These are phyloP conservation scores for Temnothorax ravouxi DNA, from an alignment of 2,888 invertebrate species.

Conservation along the genomic window DNA sequence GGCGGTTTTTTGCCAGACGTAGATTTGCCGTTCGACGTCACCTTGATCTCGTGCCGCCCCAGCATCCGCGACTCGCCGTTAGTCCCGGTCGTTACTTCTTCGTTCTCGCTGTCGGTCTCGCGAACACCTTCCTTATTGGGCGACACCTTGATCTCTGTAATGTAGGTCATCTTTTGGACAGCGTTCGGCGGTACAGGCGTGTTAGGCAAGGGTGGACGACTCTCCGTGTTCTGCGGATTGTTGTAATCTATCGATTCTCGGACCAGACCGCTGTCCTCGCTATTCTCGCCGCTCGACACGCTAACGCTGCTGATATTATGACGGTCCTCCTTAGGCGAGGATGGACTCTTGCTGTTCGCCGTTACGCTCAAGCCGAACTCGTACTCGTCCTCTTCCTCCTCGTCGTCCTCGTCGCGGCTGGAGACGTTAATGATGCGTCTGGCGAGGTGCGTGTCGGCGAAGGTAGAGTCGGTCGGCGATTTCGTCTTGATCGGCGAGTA, in stretches of 20 bases:
- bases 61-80: conserved; percentile 70
- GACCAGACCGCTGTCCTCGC: conserved; percentile 82
- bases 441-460: conserved; percentile 75
- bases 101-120: conserved; percentile 64
- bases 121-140: conserved; percentile 79
- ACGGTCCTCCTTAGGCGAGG: conserved; percentile 73
- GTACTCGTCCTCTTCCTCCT: conserved; percentile 78
- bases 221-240: conserved; percentile 76
- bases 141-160: conserved; percentile 92
- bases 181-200: conserved; percentile 85
- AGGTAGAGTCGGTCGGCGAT: conserved; percentile 29
- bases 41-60: conserved; percentile 72
- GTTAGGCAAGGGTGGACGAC: conserved; percentile 84
- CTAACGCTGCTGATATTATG: conserved; percentile 81
- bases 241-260: conserved; percentile 80
- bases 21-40: conserved; percentile 82
- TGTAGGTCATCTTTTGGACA: conserved; percentile 88
- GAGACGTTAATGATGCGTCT: conserved; percentile 73
- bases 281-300: conserved; percentile 84
- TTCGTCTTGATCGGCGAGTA: conserved; percentile 63
- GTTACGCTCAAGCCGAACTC: conserved; percentile 79
- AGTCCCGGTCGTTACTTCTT: conserved; percentile 72
- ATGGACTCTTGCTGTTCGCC: conserved; percentile 77
- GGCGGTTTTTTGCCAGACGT: conserved; percentile 86
- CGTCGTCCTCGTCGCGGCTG: conserved; percentile 68